Conservation (phyloP, 2,797 vertebrate genomes). For the Salmo trutta region DNA sequence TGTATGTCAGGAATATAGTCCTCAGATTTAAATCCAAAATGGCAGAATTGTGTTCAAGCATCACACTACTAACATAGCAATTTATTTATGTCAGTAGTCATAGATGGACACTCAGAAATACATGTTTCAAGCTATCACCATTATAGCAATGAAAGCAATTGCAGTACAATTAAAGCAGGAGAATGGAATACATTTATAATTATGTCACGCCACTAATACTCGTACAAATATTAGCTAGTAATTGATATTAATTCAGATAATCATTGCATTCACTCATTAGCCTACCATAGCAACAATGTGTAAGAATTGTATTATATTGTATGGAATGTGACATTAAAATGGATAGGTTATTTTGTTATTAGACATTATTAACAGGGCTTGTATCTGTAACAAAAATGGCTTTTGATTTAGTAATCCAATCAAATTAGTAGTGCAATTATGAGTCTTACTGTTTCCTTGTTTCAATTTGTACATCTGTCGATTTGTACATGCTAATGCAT, state of each 20-base stretch:
- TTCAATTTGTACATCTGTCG: constrained; percentile 37
- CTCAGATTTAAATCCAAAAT: neutral
- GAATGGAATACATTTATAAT: constrained; percentile 12
- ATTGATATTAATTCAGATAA: constrained; percentile 18
- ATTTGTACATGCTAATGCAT: constrained; percentile 36
- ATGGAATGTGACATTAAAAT: constrained; percentile 42
- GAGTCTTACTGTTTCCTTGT: constrained; percentile 41
- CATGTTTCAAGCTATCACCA: neutral
- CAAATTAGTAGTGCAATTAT: constrained; percentile 50
- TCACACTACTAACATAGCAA: neutral
- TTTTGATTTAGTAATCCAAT: constrained; percentile 45
- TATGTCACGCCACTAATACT: constrained; percentile 4
- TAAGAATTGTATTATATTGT: constrained; percentile 1
- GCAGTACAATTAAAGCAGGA: neutral
- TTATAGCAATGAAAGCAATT: neutral
- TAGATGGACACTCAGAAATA: neutral
- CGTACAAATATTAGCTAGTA: neutral
- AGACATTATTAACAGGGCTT: neutral
- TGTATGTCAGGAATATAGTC: neutral
- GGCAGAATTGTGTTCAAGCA: neutral
- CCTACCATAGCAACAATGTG: neutral
- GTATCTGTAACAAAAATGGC: constrained; percentile 6
- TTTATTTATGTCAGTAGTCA: neutral
- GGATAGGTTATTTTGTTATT: constrained; percentile 26
- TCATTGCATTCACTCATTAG: constrained; percentile 6